Evolutionary conservation across 2,113 vertebrate species (phyloP), one percentile per base, ranked within the genome.

Genomic region (Athene cunicularia): DNA sequence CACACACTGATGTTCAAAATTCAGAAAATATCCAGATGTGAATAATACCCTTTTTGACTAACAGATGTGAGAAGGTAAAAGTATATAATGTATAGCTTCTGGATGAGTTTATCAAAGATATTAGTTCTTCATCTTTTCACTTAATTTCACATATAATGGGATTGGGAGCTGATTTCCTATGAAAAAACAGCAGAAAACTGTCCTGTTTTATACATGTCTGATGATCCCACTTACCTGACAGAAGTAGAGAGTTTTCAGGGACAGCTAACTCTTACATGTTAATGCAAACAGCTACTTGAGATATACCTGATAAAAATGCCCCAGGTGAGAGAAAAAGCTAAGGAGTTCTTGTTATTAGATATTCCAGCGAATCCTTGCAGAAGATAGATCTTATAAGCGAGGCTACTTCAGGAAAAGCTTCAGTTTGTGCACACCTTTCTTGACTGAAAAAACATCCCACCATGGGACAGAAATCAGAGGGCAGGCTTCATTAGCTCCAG

Each of bases 401-500:
- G n/a, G 47, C 22, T 59, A 5, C 47, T 59, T 11, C 26, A 60
- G 47, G n/a, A 74, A 70, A 81, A 79, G 14, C 58, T 75, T 75
- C 63, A 19, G 26, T 67, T 47, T 85, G 35, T 84, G 18, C 52
- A n/a, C 37, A 35, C 19, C 58, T 79, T 91, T 87, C 72, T 84
- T 74, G 52, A 62, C 26, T 74, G 11, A 47, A 28, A 79, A 90
- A 89, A 20, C 55, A 63, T 47, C 14, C 80, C 74, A 47, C 30
- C 30, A 27, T 0, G 0, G 63, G 64, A 63, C 60, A 85, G 32
- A 84, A 63, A 91, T 89, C 80, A 72, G 76, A 84, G 60, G 73
- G 75, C 52, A 81, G 45, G 47, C 52, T 91, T 87, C 77, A 87
- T 91, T 93, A 94, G n/a, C 85, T 94, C 72, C 66, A 64, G 14